Conservation (phyloP, 2,113 vertebrate genomes). For the Microcebus lehilahytsara region DNA sequence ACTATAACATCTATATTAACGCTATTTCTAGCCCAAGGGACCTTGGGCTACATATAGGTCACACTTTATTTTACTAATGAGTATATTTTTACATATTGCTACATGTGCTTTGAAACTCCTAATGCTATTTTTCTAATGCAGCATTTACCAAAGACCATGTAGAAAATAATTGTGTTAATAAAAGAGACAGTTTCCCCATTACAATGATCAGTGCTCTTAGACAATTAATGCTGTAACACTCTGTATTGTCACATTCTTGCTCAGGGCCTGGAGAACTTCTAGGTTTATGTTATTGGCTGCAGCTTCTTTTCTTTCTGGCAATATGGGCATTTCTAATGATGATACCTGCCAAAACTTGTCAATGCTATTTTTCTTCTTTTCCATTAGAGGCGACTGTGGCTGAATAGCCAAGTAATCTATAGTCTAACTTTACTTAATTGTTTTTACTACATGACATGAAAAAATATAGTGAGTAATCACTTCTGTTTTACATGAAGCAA, state of each 20-base stretch:
- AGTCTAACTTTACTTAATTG: slow-evolving; percentile 68
- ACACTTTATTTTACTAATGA: slow-evolving; percentile 48
- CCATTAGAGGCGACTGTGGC: slow-evolving; percentile 55
- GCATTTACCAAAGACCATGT: slow-evolving; percentile 36
- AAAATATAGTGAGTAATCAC: slow-evolving; percentile 65
- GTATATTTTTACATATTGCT: slow-evolving; percentile 9
- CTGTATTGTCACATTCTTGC: slow-evolving; percentile 14
- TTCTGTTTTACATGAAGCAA: slow-evolving; percentile 56
- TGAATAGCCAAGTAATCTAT: slow-evolving; percentile 65
- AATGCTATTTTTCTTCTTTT: slow-evolving; percentile 68
- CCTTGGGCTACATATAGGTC: background rate
- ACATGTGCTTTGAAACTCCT: slow-evolving; percentile 28
- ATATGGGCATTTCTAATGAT: slow-evolving; percentile 64
- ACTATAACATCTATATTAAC: background rate
- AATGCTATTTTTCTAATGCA: slow-evolving; percentile 56
- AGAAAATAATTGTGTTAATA: slow-evolving; percentile 62
- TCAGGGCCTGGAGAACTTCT: slow-evolving; percentile 28
- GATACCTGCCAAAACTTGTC: slow-evolving; percentile 71
- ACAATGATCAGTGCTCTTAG: slow-evolving; percentile 46
- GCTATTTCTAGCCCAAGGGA: slow-evolving; percentile 2
- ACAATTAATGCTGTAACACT: slow-evolving; percentile 46
- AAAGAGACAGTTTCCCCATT: slow-evolving; percentile 49
- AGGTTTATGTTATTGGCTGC: slow-evolving; percentile 52
- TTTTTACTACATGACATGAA: slow-evolving; percentile 70
- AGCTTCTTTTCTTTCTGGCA: slow-evolving; percentile 51